Evolutionary conservation across 1,140 invertebrate genomes (phyloP).

Genomic region (Heliconius eleuchia): DNA sequence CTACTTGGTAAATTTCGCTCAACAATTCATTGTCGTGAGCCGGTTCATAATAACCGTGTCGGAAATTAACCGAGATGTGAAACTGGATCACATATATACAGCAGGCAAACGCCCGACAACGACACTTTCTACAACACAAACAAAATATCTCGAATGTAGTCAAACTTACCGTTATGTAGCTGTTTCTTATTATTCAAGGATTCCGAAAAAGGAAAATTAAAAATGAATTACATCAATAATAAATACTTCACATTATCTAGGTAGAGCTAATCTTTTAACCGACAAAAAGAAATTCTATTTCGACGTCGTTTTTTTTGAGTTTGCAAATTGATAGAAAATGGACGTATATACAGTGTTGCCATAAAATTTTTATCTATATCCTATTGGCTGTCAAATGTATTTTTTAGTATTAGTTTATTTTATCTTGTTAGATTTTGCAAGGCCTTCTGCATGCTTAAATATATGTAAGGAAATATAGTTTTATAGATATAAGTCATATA

Average conservation of each 20-base stretch:
- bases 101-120: conserved; percentile 58
- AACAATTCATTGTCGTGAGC: conserved; percentile 59
- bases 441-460: background rate
- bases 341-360: conserved; percentile 65
- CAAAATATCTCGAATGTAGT: conserved; percentile 67
- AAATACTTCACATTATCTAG: conserved; percentile 63
- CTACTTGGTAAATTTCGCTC: conserved; percentile 36
- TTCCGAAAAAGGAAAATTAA: conserved; percentile 51
- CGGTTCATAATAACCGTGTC: conserved; percentile 63
- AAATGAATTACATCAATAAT: conserved; percentile 46
- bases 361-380: conserved; percentile 15
- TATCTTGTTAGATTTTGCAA: background rate
- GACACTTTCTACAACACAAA: conserved; percentile 75
- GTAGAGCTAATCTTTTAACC: conserved; percentile 61
- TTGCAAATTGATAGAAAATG: conserved; percentile 73
- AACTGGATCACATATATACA: conserved; percentile 66
- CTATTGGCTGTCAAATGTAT: background rate
- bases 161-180: conserved; percentile 66
- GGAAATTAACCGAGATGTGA: conserved; percentile 61
- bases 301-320: conserved; percentile 78
- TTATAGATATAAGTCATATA: background rate
- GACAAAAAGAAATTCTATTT: conserved; percentile 68
- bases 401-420: background rate
- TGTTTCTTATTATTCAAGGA: conserved; percentile 33
- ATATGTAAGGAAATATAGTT: background rate